These are phyloP conservation scores for Platycheirus rosarum DNA, from an alignment of 2,888 invertebrate species.

Conservation along the genomic window DNA sequence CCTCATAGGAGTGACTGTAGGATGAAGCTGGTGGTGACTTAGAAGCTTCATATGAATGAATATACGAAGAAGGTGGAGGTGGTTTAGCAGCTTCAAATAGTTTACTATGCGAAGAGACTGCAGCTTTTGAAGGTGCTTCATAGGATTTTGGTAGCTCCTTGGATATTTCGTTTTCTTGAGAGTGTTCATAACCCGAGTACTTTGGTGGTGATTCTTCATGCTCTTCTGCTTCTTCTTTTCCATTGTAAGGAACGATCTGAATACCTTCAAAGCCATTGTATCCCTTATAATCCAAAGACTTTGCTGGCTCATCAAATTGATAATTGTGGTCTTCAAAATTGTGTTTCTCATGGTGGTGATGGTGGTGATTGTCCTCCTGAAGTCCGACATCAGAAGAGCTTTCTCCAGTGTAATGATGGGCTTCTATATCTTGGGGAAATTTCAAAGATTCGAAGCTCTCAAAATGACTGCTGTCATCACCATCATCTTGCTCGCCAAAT, in stretches of 20 bases:
- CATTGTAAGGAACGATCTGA: slow-evolving; percentile 60
- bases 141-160: slow-evolving; percentile 7
- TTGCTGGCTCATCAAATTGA: slow-evolving; percentile 34
- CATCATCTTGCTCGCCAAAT: slow-evolving; percentile 46
- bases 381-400: slow-evolving; percentile 3
- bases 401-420: slow-evolving; percentile 52
- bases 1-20: slow-evolving; percentile 22
- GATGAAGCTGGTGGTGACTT: slow-evolving; percentile 9
- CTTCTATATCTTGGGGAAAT: slow-evolving; percentile 57
- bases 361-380: slow-evolving; percentile 14
- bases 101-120: slow-evolving; percentile 3
- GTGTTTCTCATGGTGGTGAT: slow-evolving; percentile 17
- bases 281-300: slow-evolving; percentile 34
- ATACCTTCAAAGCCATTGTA: slow-evolving; percentile 28
- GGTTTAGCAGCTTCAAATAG: slow-evolving; percentile 14
- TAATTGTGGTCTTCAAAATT: slow-evolving; percentile 31
- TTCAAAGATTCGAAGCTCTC: slow-evolving; percentile 53
- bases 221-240: slow-evolving; percentile 37
- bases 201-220: slow-evolving; percentile 13
- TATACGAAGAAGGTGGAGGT: not conserved
- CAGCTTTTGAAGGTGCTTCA: slow-evolving; percentile 13
- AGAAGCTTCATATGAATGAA: slow-evolving; percentile 14
- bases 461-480: slow-evolving; percentile 28
- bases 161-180: slow-evolving; percentile 14
- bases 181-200: slow-evolving; percentile 32